Percentiles rank a stretch among this genome's conserved stretches.
Conservation (phyloP, 2,113 vertebrate species). For the Grallaria varia region DNA sequence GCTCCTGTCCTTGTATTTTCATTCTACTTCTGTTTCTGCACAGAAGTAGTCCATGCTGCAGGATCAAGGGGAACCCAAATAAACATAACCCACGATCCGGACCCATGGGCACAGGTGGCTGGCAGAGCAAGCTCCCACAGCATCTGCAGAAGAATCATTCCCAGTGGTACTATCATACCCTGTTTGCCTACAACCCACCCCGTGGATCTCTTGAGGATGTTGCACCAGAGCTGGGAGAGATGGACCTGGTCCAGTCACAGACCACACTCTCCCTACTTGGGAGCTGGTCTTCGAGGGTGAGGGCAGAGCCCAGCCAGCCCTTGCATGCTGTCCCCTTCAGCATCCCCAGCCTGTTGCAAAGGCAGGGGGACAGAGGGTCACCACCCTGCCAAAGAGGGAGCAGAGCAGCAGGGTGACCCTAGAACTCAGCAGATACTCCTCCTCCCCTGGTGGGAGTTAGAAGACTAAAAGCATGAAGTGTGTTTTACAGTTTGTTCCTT, state of each 20-base stretch:
- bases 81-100: neutral
- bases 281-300: rapidly evolving
- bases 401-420: neutral
- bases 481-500: neutral
- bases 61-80: neutral
- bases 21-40: neutral
- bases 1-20: neutral
- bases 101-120: neutral
- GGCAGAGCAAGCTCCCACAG: neutral
- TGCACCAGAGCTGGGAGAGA: rapidly evolving
- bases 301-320: neutral
- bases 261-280: neutral
- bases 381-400: rapidly evolving
- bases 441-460: rapidly evolving
- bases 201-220: neutral
- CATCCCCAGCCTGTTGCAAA: neutral
- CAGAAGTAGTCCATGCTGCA: neutral
- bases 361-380: neutral
- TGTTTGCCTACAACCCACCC: neutral
- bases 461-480: neutral
- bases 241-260: rapidly evolving
- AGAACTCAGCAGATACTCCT: neutral
- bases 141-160: neutral
- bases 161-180: neutral
- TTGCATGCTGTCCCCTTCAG: rapidly evolving